Conservation (phyloP, 2,797 vertebrate genomes). For the Diglossa cyanea region DNA sequence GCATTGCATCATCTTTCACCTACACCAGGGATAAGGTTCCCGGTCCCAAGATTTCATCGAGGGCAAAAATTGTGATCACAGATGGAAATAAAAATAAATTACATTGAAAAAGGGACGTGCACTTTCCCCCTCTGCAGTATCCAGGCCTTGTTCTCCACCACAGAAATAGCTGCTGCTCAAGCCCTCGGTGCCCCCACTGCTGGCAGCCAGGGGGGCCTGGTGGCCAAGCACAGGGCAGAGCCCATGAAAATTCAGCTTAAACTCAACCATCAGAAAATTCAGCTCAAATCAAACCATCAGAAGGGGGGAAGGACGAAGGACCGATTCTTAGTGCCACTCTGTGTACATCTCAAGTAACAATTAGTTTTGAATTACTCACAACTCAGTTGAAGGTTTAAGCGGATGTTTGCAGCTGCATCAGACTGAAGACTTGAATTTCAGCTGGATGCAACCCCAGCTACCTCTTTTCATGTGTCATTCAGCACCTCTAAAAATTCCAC, state of each 20-base stretch:
- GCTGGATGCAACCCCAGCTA: not conserved
- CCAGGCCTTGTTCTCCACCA: not conserved
- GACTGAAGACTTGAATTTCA: not conserved
- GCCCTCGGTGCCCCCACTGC: not conserved
- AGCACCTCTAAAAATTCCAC: not conserved
- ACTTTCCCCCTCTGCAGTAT: constrained; percentile 48
- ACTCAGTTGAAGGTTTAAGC: constrained; percentile 34
- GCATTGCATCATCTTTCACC: constrained; percentile 68
- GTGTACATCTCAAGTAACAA: constrained; percentile 17
- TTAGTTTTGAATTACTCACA: constrained; percentile 57
- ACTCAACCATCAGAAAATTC: not conserved
- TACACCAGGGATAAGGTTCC: constrained; percentile 52
- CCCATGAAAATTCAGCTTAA: not conserved
- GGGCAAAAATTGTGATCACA: constrained; percentile 70
- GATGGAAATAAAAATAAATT: constrained; percentile 70
- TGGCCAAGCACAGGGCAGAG: not conserved
- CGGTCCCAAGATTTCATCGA: constrained; percentile 50
- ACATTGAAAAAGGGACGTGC: constrained; percentile 23
- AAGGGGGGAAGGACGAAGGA: not conserved
- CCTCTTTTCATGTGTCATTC: not conserved
- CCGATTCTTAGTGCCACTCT: not conserved
- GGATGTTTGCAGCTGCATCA: constrained; percentile 24
- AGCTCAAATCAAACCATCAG: not conserved
- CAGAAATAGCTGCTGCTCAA: not conserved
- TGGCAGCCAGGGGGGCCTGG: not conserved